These are phyloP conservation scores for Gymnosoma rotundatum DNA, from an alignment of 2,888 invertebrate genomes.

Conservation along the genomic window DNA sequence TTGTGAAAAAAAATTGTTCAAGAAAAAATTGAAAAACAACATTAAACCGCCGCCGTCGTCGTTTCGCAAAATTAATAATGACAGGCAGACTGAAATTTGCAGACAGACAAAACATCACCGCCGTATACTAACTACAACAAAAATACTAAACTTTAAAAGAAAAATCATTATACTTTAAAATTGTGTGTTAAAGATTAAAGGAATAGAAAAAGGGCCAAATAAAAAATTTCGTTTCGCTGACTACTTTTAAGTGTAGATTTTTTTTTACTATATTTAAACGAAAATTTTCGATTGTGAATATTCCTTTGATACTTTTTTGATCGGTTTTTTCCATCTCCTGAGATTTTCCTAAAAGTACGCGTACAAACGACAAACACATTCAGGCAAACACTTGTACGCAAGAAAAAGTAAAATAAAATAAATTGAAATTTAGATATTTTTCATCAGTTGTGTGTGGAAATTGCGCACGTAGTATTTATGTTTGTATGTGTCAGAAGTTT, in stretches of 20 bases:
- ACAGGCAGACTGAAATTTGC: constrained; percentile 69
- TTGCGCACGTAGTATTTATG: background rate
- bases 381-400: background rate
- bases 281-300: constrained; percentile 42
- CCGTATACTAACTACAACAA: constrained; percentile 29
- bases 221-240: constrained; percentile 42
- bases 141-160: constrained; percentile 45
- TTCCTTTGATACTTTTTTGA: constrained; percentile 61
- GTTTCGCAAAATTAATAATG: constrained; percentile 72
- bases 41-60: constrained; percentile 64
- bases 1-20: constrained; percentile 51
- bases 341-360: background rate
- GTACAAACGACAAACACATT: constrained; percentile 3
- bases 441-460: constrained; percentile 46
- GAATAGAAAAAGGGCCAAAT: constrained; percentile 52
- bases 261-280: constrained; percentile 49
- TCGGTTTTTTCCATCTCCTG: constrained; percentile 25
- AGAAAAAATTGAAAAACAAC: constrained; percentile 60
- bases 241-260: constrained; percentile 35
- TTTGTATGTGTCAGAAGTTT: constrained; percentile 11
- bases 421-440: constrained; percentile 61
- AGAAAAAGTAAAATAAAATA: constrained; percentile 38
- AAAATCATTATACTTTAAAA: constrained; percentile 66
- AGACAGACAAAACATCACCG: constrained; percentile 63
- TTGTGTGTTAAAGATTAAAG: constrained; percentile 70